Evolutionary conservation across 2,797 vertebrate species (phyloP).

Genomic region (Karalla daura): DNA sequence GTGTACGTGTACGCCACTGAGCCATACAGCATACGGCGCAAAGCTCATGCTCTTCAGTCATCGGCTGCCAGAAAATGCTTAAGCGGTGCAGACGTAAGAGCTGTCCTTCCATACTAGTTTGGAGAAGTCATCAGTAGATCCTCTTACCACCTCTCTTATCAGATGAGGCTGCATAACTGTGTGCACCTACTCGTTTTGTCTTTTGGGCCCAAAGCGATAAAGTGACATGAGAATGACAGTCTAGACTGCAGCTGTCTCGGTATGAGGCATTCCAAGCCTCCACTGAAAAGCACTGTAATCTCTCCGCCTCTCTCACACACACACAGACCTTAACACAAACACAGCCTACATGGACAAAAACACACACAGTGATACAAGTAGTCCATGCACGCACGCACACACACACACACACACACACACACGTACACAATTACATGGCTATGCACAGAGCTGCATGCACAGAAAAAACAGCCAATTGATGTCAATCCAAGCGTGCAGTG

Average conservation of each 20-base stretch:
- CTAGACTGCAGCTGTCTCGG: slow-evolving; percentile 82
- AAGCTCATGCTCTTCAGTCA: slow-evolving; percentile 52
- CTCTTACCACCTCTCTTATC: slow-evolving; percentile 75
- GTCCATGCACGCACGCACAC: slow-evolving; percentile 3
- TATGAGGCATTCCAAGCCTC: slow-evolving; percentile 63
- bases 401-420: slow-evolving; percentile 6
- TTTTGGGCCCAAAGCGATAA: slow-evolving; percentile 69
- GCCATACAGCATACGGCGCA: slow-evolving; percentile 4
- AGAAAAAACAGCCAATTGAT: slow-evolving; percentile 57
- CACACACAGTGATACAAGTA: slow-evolving; percentile 12
- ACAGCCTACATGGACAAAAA: slow-evolving; percentile 11
- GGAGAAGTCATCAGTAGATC: slow-evolving; percentile 66
- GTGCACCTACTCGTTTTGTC: slow-evolving; percentile 68
- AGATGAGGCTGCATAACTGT: slow-evolving; percentile 69
- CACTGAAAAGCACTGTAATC: slow-evolving; percentile 52
- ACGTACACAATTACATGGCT: slow-evolving; percentile 19
- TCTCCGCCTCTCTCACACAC: slow-evolving; percentile 11
- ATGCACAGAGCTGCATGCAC: slow-evolving; percentile 25
- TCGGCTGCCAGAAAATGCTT: slow-evolving; percentile 23
- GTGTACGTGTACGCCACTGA: not conserved
- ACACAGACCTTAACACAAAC: slow-evolving; percentile 7
- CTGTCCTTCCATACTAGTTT: slow-evolving; percentile 62
- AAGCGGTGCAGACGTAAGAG: slow-evolving; percentile 36
- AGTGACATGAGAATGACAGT: slow-evolving; percentile 72
- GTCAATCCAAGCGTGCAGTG: slow-evolving; percentile 62